Percentiles rank a stretch among this genome's conserved stretches.
These are phyloP conservation scores for Melanotaenia boesemani DNA, from an alignment of 2,797 vertebrate species.

Conservation along the genomic window DNA sequence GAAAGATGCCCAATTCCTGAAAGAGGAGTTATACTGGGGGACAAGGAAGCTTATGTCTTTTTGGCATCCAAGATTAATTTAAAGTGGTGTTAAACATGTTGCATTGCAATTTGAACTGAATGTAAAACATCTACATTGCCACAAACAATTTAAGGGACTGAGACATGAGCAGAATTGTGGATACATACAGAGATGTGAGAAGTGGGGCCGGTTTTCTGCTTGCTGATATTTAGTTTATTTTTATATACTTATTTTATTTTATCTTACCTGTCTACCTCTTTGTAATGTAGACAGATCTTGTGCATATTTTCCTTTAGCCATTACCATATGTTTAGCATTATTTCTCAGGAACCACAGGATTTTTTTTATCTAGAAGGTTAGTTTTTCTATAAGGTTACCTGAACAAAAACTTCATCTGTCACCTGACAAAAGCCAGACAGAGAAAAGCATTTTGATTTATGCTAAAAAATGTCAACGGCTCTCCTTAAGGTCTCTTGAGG, in stretches of 20 bases:
- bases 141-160: background rate
- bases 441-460: conserved; percentile 16
- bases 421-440: conserved; percentile 19
- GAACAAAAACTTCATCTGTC: conserved; percentile 16
- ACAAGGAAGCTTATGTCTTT: background rate
- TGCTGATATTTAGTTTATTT: too few species aligned
- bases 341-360: background rate
- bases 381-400: conserved; percentile 3
- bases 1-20: background rate
- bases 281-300: background rate
- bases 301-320: background rate
- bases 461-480: conserved; percentile 7
- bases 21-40: background rate
- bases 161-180: background rate
- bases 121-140: background rate
- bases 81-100: background rate
- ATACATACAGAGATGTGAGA: background rate
- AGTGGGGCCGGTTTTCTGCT: background rate
- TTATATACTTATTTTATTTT: too few species aligned
- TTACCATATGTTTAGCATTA: background rate
- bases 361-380: background rate
- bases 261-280: background rate
- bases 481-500: conserved; percentile 17
- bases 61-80: background rate
- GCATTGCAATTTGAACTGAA: background rate